Base-by-base conservation (phyloP, 2,113 vertebrate species). In the Hymenochirus boettgeri region DNA sequence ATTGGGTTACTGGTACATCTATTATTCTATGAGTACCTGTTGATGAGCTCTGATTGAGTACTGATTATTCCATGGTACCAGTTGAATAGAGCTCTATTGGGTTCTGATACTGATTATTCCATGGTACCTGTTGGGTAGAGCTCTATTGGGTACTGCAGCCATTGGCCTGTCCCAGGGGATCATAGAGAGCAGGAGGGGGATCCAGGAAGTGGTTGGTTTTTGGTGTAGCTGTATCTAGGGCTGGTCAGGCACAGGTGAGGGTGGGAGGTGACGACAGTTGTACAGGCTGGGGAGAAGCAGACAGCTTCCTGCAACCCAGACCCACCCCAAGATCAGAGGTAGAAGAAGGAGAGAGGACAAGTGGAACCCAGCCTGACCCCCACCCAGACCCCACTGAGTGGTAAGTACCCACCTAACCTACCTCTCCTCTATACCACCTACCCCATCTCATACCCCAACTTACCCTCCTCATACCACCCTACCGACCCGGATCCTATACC, bases 111-210 rank as follows among this genome's bases (percentile, higher is more conserved):
- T n/a, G n/a, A n/a, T n/a, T n/a, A n/a, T n/a, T n/a, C n/a, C n/a
- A n/a, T n/a, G n/a, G n/a, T n/a, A n/a, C n/a, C n/a, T n/a, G n/a
- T n/a, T n/a, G n/a, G n/a, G n/a, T n/a, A n/a, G n/a, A n/a, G n/a
- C n/a, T n/a, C n/a, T n/a, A n/a, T n/a, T n/a, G 33, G 56, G 18
- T 52, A 50, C 50, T 61, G 58, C 71, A 83, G 85, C 74, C 83
- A 85, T 84, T 84, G 86, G 83, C 81, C 80, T 79, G 48, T n/a
- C n/a, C 72, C 71, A 73, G 71, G 69, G 77, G 75, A 77, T 81
- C 83, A 79, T 83, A 85, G 86, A 86, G 85, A 85, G 78, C n/a
- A n/a, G n/a, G 75, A 80, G 73, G 73, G 76, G 62, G 54, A 54
- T 46, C 50, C 50, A 64, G 62, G 39, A 26, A n/a, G 13, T 54